These are phyloP conservation scores for Eolophus roseicapilla DNA, from an alignment of 2,113 vertebrate genomes.

Conservation along the genomic window DNA sequence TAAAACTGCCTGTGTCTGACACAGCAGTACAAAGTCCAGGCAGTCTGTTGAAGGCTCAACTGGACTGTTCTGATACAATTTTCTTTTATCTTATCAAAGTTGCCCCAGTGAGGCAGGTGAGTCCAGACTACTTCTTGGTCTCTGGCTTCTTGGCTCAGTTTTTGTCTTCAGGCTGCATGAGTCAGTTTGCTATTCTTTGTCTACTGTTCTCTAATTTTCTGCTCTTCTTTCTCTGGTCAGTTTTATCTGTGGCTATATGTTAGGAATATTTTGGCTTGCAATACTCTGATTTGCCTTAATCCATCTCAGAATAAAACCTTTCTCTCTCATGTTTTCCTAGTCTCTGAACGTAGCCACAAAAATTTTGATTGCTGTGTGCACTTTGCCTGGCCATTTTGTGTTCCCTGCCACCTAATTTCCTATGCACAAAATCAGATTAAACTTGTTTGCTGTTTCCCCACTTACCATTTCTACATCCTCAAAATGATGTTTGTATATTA, in stretches of 20 bases:
- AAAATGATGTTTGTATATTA: neutral
- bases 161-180: neutral
- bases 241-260: neutral
- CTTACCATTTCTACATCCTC: neutral
- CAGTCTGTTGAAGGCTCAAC: neutral
- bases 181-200: neutral
- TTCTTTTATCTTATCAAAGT: constrained; percentile 39
- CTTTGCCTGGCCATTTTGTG: neutral
- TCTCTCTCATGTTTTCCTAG: neutral
- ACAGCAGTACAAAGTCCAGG: neutral
- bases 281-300: neutral
- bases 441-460: neutral
- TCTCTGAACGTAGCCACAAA: neutral
- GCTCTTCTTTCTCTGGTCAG: neutral
- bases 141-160: neutral
- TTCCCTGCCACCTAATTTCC: neutral
- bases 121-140: neutral
- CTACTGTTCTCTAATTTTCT: neutral
- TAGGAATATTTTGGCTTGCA: neutral
- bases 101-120: neutral
- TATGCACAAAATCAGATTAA: neutral
- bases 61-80: neutral
- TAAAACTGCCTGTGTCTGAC: neutral
- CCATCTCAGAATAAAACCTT: neutral
- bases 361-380: neutral